These are phyloP conservation scores for Danio tinwini DNA, from an alignment of 2,797 vertebrate species.

Conservation along the genomic window DNA sequence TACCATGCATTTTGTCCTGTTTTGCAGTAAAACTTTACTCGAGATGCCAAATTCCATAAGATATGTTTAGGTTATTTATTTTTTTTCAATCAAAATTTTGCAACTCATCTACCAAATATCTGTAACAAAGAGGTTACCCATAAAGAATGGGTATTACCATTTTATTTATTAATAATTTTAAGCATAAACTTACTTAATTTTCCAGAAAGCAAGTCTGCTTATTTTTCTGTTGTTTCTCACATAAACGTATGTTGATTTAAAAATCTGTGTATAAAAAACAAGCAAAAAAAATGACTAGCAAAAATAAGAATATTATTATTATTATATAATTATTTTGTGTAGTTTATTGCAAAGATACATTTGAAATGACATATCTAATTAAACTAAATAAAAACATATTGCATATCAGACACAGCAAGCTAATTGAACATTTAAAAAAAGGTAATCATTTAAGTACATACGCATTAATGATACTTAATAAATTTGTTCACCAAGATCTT, in stretches of 20 bases:
- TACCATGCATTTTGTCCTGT: not conserved
- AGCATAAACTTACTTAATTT: too few species aligned
- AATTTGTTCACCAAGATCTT: not conserved
- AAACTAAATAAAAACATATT: not conserved
- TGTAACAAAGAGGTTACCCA: too few species aligned
- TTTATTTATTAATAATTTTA: too few species aligned
- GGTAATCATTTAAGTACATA: not conserved
- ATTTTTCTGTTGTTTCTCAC: not conserved
- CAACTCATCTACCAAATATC: too few species aligned
- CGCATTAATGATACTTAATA: not conserved
- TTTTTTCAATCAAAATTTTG: too few species aligned
- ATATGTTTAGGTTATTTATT: too few species aligned
- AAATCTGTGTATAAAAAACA: not conserved
- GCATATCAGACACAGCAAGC: not conserved
- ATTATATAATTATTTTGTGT: too few species aligned
- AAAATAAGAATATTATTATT: not conserved
- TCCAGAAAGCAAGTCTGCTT: too few species aligned
- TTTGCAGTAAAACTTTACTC: not conserved
- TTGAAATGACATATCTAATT: not conserved
- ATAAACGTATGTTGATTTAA: not conserved
- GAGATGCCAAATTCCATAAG: too few species aligned
- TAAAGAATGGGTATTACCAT: too few species aligned
- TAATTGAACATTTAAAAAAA: not conserved
- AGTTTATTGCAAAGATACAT: not conserved
- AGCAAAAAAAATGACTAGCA: not conserved